These are phyloP conservation scores for Erythrocebus patas DNA, from an alignment of 2,113 vertebrate genomes.

Conservation along the genomic window DNA sequence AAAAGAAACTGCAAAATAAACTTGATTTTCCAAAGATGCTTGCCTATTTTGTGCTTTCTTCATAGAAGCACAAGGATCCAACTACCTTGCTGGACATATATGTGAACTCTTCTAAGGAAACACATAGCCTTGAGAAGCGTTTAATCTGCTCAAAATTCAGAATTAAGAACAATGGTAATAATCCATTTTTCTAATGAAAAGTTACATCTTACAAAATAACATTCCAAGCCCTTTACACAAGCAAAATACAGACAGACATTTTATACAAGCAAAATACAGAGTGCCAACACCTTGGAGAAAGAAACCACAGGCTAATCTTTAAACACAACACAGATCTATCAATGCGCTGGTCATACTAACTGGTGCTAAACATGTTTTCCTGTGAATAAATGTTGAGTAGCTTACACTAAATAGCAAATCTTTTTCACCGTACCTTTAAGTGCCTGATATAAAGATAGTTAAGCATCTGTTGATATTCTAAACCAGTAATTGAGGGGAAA, in stretches of 20 bases:
- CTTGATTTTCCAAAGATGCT: neutral
- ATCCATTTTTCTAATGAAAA: slow-evolving; percentile 20
- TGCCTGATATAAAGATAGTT: neutral
- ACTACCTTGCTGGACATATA: neutral
- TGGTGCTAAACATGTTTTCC: neutral
- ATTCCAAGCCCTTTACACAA: neutral
- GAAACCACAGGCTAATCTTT: neutral
- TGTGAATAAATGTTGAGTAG: neutral
- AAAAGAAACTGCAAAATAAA: neutral
- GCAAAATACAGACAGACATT: neutral
- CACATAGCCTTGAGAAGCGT: neutral
- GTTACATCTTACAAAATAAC: neutral
- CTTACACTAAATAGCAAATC: neutral
- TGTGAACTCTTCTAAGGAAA: neutral
- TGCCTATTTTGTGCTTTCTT: neutral
- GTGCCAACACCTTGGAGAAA: neutral
- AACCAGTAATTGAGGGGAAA: neutral
- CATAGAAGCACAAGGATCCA: neutral
- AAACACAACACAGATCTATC: neutral
- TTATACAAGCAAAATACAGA: neutral
- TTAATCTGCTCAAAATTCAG: neutral
- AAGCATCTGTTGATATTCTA: neutral
- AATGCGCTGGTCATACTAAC: neutral
- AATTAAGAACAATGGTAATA: neutral
- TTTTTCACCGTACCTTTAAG: neutral